Conservation (phyloP, 2,888 invertebrate genomes). For the Thera obeliscata region DNA sequence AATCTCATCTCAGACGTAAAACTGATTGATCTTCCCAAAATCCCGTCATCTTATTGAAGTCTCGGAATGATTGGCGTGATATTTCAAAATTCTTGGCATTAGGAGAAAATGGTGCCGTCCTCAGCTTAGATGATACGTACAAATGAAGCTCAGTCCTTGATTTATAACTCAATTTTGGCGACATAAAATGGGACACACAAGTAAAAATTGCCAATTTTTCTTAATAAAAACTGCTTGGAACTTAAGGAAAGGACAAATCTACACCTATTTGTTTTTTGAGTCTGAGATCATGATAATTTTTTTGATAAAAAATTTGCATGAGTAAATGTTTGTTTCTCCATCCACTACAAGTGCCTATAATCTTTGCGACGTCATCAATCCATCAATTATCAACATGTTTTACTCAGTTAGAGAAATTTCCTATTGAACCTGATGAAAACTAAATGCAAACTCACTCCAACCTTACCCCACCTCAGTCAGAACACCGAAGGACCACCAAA, state of each 20-base stretch:
- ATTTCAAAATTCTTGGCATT: constrained; percentile 50
- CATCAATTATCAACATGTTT: too few relatives aligned
- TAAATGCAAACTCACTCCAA: constrained; percentile 20
- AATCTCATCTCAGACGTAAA: constrained; percentile 17
- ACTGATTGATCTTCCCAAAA: constrained; percentile 39
- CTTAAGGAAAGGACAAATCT: too few relatives aligned
- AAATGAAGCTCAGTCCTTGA: constrained; percentile 73
- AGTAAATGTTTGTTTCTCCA: too few relatives aligned
- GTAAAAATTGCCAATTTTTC: constrained; percentile 82
- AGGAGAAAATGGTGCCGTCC: constrained; percentile 62
- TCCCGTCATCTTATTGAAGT: constrained; percentile 39
- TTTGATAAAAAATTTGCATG: neutral
- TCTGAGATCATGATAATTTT: neutral
- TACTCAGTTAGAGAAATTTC: neutral
- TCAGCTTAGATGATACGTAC: constrained; percentile 68
- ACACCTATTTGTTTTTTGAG: neutral
- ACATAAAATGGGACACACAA: constrained; percentile 74
- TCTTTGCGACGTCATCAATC: too few relatives aligned
- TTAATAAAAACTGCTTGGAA: constrained; percentile 71
- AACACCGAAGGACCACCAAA: constrained; percentile 65
- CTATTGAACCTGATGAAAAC: constrained; percentile 11
- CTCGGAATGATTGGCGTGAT: constrained; percentile 43
- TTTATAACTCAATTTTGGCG: constrained; percentile 79
- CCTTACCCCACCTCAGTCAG: constrained; percentile 19
- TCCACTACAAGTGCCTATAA: too few relatives aligned